Conservation (phyloP, 2,113 vertebrate genomes). For the Fulmarus glacialis region DNA sequence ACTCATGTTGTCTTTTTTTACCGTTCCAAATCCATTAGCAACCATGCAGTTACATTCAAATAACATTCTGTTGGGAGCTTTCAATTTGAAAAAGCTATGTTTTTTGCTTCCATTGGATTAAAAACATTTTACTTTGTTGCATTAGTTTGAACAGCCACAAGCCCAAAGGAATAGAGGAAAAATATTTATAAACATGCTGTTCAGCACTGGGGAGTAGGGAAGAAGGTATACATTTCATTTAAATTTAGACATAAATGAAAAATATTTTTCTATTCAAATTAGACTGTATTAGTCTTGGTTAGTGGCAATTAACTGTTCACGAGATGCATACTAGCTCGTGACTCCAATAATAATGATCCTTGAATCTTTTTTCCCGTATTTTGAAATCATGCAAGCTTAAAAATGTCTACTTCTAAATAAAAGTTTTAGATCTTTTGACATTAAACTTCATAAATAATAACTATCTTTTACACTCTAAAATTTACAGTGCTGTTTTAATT, state of each 20-base stretch:
- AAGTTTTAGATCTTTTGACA: not conserved
- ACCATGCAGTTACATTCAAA: slow-evolving; percentile 4
- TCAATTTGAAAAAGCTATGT: not conserved
- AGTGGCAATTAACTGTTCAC: not conserved
- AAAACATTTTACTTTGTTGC: slow-evolving; percentile 22
- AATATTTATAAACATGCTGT: not conserved
- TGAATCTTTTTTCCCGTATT: not conserved
- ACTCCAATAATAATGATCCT: not conserved
- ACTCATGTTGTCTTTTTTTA: not conserved
- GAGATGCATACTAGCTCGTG: not conserved
- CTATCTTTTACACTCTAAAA: not conserved
- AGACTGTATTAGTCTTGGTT: not conserved
- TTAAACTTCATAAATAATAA: not conserved
- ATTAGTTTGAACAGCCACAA: not conserved
- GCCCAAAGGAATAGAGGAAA: not conserved
- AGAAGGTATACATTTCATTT: not conserved
- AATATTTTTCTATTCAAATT: slow-evolving; percentile 19
- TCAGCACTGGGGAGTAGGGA: not conserved
- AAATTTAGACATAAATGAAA: not conserved
- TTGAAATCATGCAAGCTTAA: not conserved
- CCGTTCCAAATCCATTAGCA: slow-evolving; percentile 27
- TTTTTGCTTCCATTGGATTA: not conserved
- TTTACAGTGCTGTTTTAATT: not conserved
- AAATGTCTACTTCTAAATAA: not conserved
- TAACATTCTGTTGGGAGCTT: not conserved